These are phyloP conservation scores for Scarus forsteni DNA, from an alignment of 2,797 vertebrate genomes.

Conservation along the genomic window DNA sequence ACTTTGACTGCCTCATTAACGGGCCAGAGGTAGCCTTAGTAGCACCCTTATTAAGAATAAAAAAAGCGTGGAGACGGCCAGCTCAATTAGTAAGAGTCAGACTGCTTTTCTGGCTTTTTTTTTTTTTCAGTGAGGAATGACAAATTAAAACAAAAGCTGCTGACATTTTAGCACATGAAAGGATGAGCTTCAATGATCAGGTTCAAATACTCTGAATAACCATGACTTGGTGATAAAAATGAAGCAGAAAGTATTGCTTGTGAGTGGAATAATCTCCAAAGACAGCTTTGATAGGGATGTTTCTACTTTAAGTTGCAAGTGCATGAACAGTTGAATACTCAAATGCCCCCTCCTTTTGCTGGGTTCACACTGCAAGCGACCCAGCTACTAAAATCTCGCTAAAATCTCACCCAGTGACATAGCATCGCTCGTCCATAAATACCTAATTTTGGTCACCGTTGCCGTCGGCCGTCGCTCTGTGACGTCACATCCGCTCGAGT, in stretches of 20 bases:
- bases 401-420: too few relatives aligned
- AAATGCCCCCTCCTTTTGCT: too few relatives aligned
- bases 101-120: constrained; percentile 2
- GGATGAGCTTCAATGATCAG: constrained; percentile 58
- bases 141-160: constrained; percentile 48
- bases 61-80: constrained; percentile 17
- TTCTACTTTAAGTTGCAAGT: too few relatives aligned
- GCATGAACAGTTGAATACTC: too few relatives aligned
- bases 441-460: too few relatives aligned
- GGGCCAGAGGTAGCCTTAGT: constrained; percentile 44
- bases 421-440: too few relatives aligned
- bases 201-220: constrained; percentile 33
- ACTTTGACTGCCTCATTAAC: constrained; percentile 52
- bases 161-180: constrained; percentile 51
- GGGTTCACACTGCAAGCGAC: too few relatives aligned
- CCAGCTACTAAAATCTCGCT: too few relatives aligned
- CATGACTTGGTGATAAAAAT: constrained; percentile 52
- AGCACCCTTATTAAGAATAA: constrained; percentile 38
- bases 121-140: constrained; percentile 54
- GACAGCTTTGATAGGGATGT: constrained; percentile 6
- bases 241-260: constrained; percentile 33
- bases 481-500: too few relatives aligned
- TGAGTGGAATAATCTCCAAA: constrained; percentile 31
- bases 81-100: neutral
- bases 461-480: too few relatives aligned